Conservation (phyloP, 2,113 vertebrate species). For the Tragelaphus scriptus region DNA sequence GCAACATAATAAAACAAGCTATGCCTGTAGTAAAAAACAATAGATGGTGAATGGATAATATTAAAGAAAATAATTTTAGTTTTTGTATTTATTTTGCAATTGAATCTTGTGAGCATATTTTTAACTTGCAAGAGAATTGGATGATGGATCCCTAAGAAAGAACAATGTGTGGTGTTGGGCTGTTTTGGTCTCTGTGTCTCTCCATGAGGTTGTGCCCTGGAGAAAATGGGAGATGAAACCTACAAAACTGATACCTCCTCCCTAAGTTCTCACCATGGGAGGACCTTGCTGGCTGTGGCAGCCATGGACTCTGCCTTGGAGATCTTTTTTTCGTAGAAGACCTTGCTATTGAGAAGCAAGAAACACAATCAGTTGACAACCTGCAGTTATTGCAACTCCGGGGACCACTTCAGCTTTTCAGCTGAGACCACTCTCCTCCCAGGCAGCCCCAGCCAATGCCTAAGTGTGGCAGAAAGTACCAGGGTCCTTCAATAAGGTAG, state of each 20-base stretch:
- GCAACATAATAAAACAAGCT: neutral
- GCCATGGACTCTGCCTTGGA: neutral
- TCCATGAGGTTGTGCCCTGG: neutral
- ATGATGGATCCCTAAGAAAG: neutral
- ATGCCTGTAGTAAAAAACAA: neutral
- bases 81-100: neutral
- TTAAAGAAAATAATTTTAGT: neutral
- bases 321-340: neutral
- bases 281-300: neutral
- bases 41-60: neutral
- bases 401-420: neutral
- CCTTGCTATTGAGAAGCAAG: neutral
- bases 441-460: neutral
- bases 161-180: neutral
- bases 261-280: neutral
- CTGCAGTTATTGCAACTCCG: rapidly evolving
- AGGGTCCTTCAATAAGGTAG: neutral
- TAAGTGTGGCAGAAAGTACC: neutral
- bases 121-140: neutral
- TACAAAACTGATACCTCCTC: neutral
- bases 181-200: neutral
- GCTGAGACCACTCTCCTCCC: neutral
- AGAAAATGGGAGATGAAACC: neutral
- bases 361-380: neutral
- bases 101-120: neutral